Percentiles rank a stretch among this genome's conserved stretches.
These are phyloP conservation scores for Cochlearius cochlearius DNA, from an alignment of 2,113 vertebrate species.

Conservation along the genomic window DNA sequence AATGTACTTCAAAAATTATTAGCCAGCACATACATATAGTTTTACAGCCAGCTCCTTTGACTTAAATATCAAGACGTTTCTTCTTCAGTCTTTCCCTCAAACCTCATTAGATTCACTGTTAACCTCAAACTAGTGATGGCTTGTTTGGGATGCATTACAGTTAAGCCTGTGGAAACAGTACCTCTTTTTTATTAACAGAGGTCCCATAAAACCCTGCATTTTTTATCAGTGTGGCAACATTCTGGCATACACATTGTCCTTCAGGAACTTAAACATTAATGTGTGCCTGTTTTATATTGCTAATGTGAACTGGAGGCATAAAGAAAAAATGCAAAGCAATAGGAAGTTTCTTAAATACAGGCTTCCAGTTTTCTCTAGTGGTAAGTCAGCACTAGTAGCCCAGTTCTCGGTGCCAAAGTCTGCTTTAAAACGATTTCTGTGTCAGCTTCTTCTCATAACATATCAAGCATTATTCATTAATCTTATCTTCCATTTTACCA, in stretches of 20 bases:
- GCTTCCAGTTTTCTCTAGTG: slow-evolving; percentile 47
- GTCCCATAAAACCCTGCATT: slow-evolving; percentile 43
- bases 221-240: slow-evolving; percentile 17
- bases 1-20: slow-evolving; percentile 29
- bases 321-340: slow-evolving; percentile 41
- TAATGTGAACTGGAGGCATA: slow-evolving; percentile 24
- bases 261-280: slow-evolving; percentile 48
- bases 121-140: slow-evolving; percentile 21
- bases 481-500: background rate
- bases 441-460: background rate
- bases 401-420: background rate
- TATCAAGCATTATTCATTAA: background rate
- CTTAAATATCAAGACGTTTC: slow-evolving; percentile 45
- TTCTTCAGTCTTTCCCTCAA: slow-evolving; percentile 4
- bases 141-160: slow-evolving; percentile 43
- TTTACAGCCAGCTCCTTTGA: background rate
- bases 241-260: background rate
- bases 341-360: slow-evolving; percentile 48
- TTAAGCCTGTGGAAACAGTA: slow-evolving; percentile 42
- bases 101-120: slow-evolving; percentile 11
- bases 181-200: slow-evolving; percentile 41
- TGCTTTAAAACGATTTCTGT: slow-evolving; percentile 16
- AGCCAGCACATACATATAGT: background rate
- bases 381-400: slow-evolving; percentile 26
- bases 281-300: slow-evolving; percentile 39